Base-by-base conservation (phyloP, 2,888 invertebrate genomes). In the Perdita meconis region DNA sequence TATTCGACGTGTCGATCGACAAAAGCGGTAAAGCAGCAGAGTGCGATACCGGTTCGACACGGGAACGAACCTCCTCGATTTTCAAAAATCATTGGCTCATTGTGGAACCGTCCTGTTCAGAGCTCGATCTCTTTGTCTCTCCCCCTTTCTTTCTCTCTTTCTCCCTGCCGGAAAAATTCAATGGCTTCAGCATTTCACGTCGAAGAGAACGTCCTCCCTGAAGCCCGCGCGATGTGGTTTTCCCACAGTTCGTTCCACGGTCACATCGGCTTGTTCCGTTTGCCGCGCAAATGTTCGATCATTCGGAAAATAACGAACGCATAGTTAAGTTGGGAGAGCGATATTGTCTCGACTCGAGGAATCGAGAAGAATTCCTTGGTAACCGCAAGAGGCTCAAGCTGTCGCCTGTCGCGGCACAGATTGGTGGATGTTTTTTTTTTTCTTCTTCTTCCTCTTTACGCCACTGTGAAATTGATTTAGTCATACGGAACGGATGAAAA, bases 281-380 rank as follows among this genome's bases (percentile, higher is more conserved):
- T 69, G 69, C 61, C 73, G 79, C 57, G 70, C 81, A 83, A 83
- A 79, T 79, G 84, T 83, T 80, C 83, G 84, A 83, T 83, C 84
- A 71, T 13, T 74, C 51, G 83, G 83, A 83, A 84, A 83, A 81
- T 81, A 77, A 84, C 63, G 71, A 79, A 63, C 61, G 57, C 57
- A 55, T 47, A 59, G 59, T 36, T 64, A 68, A 53, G 40, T 53
- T 38, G 12, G 24, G 22, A n/a, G n/a, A n/a, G n/a, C n/a, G 34
- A 47, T 42, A 51, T 42, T 42, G 51, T 51, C 26, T 59, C 59
- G 56, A 22, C 40, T 8, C 16, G 47, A 8, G 22, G 44, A 38
- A 40, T 13, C 16, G 34, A 24, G 10, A 16, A 12, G 47, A 55
- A 36, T 70, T 55, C 34, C 63, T 59, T 22, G 57, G 47, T 51